Percentiles rank a stretch among this genome's conserved stretches.
Conservation (phyloP, 2,888 invertebrate genomes). For the Papilio elwesi region DNA sequence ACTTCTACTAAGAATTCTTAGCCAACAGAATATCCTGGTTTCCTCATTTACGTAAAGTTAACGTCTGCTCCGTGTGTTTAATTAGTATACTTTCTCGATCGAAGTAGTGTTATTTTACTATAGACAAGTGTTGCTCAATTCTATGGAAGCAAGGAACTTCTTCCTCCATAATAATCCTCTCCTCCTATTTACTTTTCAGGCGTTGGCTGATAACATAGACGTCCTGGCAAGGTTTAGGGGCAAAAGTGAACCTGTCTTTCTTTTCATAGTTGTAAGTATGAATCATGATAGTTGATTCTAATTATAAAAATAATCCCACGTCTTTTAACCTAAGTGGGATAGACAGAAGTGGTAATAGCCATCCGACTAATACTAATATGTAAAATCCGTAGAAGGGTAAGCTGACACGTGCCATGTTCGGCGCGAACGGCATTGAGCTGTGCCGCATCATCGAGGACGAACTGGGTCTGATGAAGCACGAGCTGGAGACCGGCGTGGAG, state of each 20-base stretch:
- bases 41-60: too few species aligned
- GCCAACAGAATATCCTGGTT: too few species aligned
- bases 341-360: not conserved
- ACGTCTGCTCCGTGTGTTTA: not conserved
- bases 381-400: slow-evolving; percentile 58
- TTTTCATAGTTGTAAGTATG: slow-evolving; percentile 83
- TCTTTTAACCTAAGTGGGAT: not conserved
- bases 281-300: not conserved
- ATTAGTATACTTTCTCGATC: not conserved
- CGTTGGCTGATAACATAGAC: slow-evolving; percentile 83
- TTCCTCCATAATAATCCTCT: not conserved
- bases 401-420: slow-evolving; percentile 82
- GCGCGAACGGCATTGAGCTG: slow-evolving; percentile 73
- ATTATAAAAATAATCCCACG: too few species aligned
- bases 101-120: too few species aligned
- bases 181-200: slow-evolving; percentile 61
- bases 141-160: not conserved
- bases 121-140: too few species aligned
- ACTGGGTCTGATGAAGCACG: slow-evolving; percentile 51
- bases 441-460: slow-evolving; percentile 72
- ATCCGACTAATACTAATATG: too few species aligned
- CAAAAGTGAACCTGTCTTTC: slow-evolving; percentile 88
- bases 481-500: slow-evolving; percentile 53
- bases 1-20: too few species aligned
- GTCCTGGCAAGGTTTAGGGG: slow-evolving; percentile 85